Evolutionary conservation across 2,888 invertebrate genomes (phyloP), one percentile per base, ranked within the genome.

Genomic region (Leptinotarsa peninsularis): DNA sequence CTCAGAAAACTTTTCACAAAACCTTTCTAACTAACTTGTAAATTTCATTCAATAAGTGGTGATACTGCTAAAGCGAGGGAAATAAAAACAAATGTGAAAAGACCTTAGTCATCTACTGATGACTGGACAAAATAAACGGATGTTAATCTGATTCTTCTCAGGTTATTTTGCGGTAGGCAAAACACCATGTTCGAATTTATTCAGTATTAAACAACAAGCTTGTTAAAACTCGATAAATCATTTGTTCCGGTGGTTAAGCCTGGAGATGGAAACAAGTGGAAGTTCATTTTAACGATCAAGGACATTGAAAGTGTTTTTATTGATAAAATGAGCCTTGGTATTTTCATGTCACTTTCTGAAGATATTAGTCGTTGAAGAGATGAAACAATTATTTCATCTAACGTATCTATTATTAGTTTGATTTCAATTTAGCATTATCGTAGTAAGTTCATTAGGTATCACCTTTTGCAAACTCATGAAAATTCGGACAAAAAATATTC

Each of bases 111-210:
- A 63, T 63, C 10, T 33, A 63, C 5, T 33, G 27, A 63, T 63
- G 63, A 63, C 63, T 63, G 15, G 33, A 14, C 63, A 63, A 63
- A 63, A 27, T 63, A 5, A 14, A 63, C 63, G 63, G 63, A 63
- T 63, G 63, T 58, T 58, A 58, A 58, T 58, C 18, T 18, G 33
- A 14, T 33, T 33, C 33, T 63, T 63, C 17, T 33, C 17, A 63
- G 4, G 27, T 17, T 27, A 63, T 33, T 63, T 10, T 63, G 63
- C 63, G 63, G 63, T 63, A 33, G 27, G n/a, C 63, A 63, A 63
- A 63, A 63, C 63, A 63, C 63, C 63, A 33, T 63, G 63, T n/a
- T 15, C 27, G 63, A 63, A 33, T 63, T 63, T 63, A 33, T 27
- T 63, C 58, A 33, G 63, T 33, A 33, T 63, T 33, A 33, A 63